phyloP scores from a whole-genome alignment of 2,888 invertebrate species.

The Drosophila paramelanica region DNA sequence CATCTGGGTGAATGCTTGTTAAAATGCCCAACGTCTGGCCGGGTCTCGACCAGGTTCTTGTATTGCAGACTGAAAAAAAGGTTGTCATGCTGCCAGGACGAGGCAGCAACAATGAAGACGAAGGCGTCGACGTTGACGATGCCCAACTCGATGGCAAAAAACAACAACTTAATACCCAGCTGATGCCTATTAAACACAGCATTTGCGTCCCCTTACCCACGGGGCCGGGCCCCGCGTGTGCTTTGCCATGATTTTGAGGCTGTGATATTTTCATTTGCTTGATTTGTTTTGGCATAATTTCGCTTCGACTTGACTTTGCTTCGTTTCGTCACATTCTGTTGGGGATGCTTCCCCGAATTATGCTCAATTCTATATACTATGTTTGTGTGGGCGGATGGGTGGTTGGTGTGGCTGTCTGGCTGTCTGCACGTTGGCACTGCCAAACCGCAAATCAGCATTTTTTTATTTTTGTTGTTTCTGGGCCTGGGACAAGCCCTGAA shows the following conservation, averaged over 20 bases:
- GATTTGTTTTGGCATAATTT: slow-evolving; percentile 80
- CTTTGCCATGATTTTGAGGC: slow-evolving; percentile 73
- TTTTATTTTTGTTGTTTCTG: slow-evolving; percentile 42
- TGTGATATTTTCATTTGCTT: slow-evolving; percentile 79
- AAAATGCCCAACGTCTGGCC: slow-evolving; percentile 49
- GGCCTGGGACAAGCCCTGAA: slow-evolving; percentile 41
- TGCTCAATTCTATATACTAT: slow-evolving; percentile 42
- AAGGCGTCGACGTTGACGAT: slow-evolving; percentile 13
- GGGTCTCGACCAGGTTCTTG: slow-evolving; percentile 34
- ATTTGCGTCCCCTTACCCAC: slow-evolving; percentile 50
- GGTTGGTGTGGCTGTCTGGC: slow-evolving; percentile 16
- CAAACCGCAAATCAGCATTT: slow-evolving; percentile 77
- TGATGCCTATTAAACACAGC: slow-evolving; percentile 82
- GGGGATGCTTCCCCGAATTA: slow-evolving; percentile 51
- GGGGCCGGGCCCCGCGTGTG: slow-evolving; percentile 48
- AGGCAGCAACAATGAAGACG: slow-evolving; percentile 31
- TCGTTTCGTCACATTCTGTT: slow-evolving; percentile 29
- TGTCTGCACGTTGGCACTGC: slow-evolving; percentile 33
- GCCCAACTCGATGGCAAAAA: slow-evolving; percentile 42
- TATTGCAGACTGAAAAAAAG: slow-evolving; percentile 54
- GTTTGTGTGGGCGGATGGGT: slow-evolving; percentile 6
- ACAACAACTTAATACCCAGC: slow-evolving; percentile 80
- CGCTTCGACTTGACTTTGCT: slow-evolving; percentile 45
- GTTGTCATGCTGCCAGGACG: slow-evolving; percentile 74
- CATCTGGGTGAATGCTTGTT: slow-evolving; percentile 62